Evolutionary conservation across 2,888 invertebrate genomes (phyloP).

Genomic region (Macrophya annulata): DNA sequence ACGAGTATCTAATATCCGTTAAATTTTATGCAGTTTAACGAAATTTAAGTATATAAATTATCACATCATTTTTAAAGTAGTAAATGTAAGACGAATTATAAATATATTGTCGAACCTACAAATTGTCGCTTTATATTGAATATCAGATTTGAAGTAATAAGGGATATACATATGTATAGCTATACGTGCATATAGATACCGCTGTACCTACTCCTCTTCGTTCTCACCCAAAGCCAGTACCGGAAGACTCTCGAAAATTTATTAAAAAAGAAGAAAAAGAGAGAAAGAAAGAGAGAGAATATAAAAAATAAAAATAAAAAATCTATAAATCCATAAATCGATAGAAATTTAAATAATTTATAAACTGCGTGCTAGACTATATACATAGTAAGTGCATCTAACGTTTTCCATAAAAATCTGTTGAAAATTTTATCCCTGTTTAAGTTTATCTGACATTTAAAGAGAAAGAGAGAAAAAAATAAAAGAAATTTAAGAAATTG

Average conservation of each 20-base stretch:
- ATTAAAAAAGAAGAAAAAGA: neutral
- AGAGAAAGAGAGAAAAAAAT: neutral
- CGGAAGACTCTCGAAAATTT: neutral
- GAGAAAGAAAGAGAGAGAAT: neutral
- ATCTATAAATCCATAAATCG: neutral
- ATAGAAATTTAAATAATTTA: constrained; percentile 3
- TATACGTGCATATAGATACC: neutral
- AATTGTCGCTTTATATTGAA: neutral
- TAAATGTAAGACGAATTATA: neutral
- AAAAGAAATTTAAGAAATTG: neutral
- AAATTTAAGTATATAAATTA: too few relatives aligned
- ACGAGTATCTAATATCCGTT: too few relatives aligned
- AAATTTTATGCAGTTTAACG: too few relatives aligned
- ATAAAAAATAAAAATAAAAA: neutral
- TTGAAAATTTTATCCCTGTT: neutral
- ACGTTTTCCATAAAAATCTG: neutral
- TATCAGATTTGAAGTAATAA: neutral
- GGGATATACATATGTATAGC: neutral
- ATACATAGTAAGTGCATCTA: neutral
- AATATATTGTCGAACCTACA: neutral
- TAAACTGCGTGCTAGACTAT: constrained; percentile 1
- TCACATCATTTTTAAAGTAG: too few relatives aligned
- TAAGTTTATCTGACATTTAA: neutral
- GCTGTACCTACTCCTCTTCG: neutral
- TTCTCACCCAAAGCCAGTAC: neutral